phyloP scores from a whole-genome alignment of 2,888 invertebrate genomes.

The Ichneumon xanthorius region DNA sequence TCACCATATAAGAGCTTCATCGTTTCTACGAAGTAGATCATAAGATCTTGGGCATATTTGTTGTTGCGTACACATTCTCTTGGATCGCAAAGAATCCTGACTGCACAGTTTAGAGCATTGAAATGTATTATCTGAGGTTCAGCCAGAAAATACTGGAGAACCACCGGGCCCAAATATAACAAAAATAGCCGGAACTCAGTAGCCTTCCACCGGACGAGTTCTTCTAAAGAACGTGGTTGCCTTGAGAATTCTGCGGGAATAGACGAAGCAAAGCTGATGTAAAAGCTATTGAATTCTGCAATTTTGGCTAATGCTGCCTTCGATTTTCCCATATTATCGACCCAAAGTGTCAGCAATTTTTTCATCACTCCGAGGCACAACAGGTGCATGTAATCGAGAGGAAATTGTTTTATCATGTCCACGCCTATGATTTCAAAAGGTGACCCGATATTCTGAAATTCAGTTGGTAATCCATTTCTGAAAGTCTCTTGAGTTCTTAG shows the following conservation, averaged over 20 bases:
- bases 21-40: slow-evolving; percentile 71
- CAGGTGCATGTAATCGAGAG: slow-evolving; percentile 34
- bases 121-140: slow-evolving; percentile 68
- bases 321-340: slow-evolving; percentile 6
- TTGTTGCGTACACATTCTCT: slow-evolving; percentile 60
- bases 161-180: slow-evolving; percentile 74
- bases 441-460: neutral
- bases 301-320: slow-evolving; percentile 6
- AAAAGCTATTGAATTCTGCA: slow-evolving; percentile 5
- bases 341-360: slow-evolving; percentile 2
- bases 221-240: slow-evolving; percentile 16
- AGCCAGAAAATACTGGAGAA: slow-evolving; percentile 65
- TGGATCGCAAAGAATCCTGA: slow-evolving; percentile 67
- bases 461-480: neutral
- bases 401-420: too few relatives aligned
- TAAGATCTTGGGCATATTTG: slow-evolving; percentile 69
- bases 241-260: slow-evolving; percentile 25
- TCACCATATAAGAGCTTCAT: slow-evolving; percentile 71
- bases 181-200: slow-evolving; percentile 75
- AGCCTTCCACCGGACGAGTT: slow-evolving; percentile 73
- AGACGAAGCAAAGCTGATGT: neutral
- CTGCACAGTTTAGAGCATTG: slow-evolving; percentile 64
- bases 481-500: slow-evolving; percentile 39
- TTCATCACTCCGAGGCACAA: slow-evolving; percentile 31
- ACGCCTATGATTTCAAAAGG: too few relatives aligned